Conservation (phyloP, 2,113 vertebrate genomes). For the Otocyon megalotis region DNA sequence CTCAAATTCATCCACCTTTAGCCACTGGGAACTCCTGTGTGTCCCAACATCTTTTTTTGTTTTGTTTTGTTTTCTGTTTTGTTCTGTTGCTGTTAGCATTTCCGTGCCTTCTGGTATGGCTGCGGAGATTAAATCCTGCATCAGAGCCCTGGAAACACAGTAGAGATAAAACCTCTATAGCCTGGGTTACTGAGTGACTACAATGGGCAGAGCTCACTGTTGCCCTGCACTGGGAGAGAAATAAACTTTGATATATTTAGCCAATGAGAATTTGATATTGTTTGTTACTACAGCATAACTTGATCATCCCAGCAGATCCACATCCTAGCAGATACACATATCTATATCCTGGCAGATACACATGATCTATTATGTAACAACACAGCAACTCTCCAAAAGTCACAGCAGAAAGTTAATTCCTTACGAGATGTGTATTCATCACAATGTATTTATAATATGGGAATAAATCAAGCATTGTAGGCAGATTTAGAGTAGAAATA, state of each 20-base stretch:
- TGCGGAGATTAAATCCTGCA: neutral
- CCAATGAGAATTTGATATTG: neutral
- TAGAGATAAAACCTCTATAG: neutral
- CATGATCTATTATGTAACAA: neutral
- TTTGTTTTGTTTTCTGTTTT: neutral
- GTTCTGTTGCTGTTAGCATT: neutral
- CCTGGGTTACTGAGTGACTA: neutral
- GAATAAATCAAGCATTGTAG: slow-evolving; percentile 4
- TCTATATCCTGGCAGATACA: neutral
- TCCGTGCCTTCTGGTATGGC: neutral
- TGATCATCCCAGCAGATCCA: neutral
- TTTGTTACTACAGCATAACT: neutral
- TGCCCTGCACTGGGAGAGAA: neutral
- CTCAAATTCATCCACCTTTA: neutral
- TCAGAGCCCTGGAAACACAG: neutral
- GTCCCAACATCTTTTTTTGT: neutral
- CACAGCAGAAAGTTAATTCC: neutral
- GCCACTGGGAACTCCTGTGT: neutral
- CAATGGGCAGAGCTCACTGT: neutral
- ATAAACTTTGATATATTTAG: neutral
- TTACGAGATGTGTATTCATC: neutral
- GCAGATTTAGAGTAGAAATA: slow-evolving; percentile 8
- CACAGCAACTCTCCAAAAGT: neutral
- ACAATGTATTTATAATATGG: neutral
- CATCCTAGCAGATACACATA: neutral